Base-by-base conservation (phyloP, 2,797 vertebrate species). In the Antrozous pallidus region DNA sequence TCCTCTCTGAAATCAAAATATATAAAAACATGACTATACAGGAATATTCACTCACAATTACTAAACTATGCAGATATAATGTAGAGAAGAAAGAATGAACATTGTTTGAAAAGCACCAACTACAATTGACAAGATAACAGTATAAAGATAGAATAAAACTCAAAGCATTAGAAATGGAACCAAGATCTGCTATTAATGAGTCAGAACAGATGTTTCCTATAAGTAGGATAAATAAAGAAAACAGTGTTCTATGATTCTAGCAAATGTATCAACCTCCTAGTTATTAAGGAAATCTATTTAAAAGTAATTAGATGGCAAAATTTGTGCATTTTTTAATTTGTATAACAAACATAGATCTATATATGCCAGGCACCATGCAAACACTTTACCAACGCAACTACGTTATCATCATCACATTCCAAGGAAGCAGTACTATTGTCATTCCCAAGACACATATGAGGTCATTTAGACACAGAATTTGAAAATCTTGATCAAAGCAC, bases 321-420 rank as follows among this genome's bases (percentile, higher is more conserved):
- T 51, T 38, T 28, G 49, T 18, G 33, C 26, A 40, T 38, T 86
- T 88, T 95, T 49, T 17, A n/a, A 18, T 82, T 70, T 85, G 40
- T n/a, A 61, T 51, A 58, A n/a, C 22, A 40, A 74, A 26, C 38
- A 63, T 28, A 74, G 20, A 33, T 42, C 28, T 8, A 22, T 20
- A 17, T 67, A 45, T 1, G 7, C 4, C 49, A 56, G 20, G 5
- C 0, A 24, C 22, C n/a, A 1, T 7, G 38, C 26, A 58, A 56
- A 28, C 9, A 42, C 2, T 22, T 80, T 16, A 28, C 24, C 10
- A 26, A 20, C 28, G 58, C 8, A 49, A 20, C 22, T 45, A 0
- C 7, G 20, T 40, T 36, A 33, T 49, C 14, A n/a, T 33, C 5
- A 5, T 28, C 26, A 16, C 11, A n/a, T 2, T 54, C 36, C 17